These are phyloP conservation scores for Myotis findleyi DNA, from an alignment of 2,797 vertebrate species.

Conservation along the genomic window DNA sequence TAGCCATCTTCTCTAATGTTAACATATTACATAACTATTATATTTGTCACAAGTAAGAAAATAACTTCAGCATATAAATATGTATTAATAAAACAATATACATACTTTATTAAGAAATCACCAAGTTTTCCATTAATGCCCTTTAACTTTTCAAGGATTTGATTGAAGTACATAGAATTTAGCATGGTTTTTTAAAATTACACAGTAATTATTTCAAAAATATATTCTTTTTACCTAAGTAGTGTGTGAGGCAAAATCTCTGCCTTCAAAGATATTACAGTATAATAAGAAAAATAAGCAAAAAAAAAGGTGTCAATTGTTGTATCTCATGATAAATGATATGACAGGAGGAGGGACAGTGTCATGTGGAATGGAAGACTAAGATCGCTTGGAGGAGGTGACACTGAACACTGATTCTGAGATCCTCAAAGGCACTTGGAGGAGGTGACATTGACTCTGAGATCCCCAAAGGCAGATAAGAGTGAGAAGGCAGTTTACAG, in stretches of 20 bases:
- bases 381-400: not conserved
- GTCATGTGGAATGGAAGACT: not conserved
- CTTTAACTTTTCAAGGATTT: not conserved
- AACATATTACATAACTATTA: not conserved
- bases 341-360: not conserved
- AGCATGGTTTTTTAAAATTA: not conserved
- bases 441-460: not conserved
- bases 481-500: not conserved
- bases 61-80: not conserved
- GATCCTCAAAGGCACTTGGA: not conserved
- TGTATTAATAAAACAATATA: not conserved
- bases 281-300: not conserved
- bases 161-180: not conserved
- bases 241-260: not conserved
- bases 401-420: not conserved
- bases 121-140: not conserved
- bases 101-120: not conserved
- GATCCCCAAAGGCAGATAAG: not conserved
- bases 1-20: not conserved
- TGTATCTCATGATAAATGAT: not conserved
- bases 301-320: not conserved
- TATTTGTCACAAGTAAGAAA: slow-evolving; percentile 9
- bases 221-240: not conserved
- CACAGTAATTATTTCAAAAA: not conserved
- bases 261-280: not conserved